phyloP scores from a whole-genome alignment of 2,113 vertebrate species.

The Menidia beryllina region DNA sequence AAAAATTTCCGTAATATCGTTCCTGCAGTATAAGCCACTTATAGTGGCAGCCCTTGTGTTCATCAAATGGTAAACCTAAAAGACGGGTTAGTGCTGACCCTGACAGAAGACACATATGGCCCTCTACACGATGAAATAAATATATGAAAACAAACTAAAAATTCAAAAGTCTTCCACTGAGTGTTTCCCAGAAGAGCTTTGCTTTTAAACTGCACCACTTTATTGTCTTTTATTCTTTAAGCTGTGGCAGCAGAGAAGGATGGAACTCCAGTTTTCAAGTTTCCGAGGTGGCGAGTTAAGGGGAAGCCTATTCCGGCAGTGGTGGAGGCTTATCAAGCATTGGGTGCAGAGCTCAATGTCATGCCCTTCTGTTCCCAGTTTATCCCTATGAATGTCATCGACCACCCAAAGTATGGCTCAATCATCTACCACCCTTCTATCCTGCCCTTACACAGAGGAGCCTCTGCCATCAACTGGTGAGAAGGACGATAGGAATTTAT shows the following conservation, averaged over 20 bases:
- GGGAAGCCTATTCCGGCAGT: conserved; percentile 91
- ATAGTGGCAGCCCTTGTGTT: too few relatives aligned
- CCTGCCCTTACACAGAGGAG: conserved; percentile 94
- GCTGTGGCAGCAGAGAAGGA: conserved; percentile 94
- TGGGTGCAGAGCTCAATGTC: conserved; percentile 96
- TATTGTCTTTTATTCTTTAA: conserved; percentile 55
- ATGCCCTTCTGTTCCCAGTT: conserved; percentile 98
- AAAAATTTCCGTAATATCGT: too few relatives aligned
- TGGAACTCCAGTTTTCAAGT: conserved; percentile 96
- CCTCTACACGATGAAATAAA: too few relatives aligned
- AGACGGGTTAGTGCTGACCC: too few relatives aligned
- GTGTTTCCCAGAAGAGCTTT: neutral
- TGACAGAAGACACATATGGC: too few relatives aligned
- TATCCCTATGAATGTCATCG: conserved; percentile 97
- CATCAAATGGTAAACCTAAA: too few relatives aligned
- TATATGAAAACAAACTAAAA: too few relatives aligned
- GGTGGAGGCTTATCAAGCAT: conserved; percentile 88
- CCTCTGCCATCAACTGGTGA: conserved; percentile 98
- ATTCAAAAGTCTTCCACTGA: neutral
- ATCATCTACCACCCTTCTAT: conserved; percentile 98
- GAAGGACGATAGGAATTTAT: neutral
- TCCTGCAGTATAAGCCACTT: too few relatives aligned
- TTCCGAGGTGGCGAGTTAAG: conserved; percentile 92
- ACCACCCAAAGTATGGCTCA: conserved; percentile 90
- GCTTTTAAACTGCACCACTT: neutral